These are phyloP conservation scores for Netelia inedita DNA, from an alignment of 2,888 invertebrate species.

Conservation along the genomic window DNA sequence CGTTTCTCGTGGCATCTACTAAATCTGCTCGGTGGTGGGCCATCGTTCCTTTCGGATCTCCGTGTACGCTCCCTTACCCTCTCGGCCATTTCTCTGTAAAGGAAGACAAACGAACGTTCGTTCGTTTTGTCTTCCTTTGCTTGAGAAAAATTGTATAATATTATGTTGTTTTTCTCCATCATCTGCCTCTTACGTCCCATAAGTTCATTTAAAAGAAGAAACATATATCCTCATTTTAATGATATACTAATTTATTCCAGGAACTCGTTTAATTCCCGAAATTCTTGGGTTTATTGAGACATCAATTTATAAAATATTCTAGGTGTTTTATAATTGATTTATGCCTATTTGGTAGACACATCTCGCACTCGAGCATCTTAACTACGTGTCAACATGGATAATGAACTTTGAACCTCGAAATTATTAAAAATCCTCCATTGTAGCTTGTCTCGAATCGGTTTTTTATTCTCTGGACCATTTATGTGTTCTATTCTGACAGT, in stretches of 20 bases:
- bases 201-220: background rate
- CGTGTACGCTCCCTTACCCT: slow-evolving; percentile 9
- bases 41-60: slow-evolving; percentile 52
- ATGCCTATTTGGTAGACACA: no score
- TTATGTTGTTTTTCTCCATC: slow-evolving; percentile 42
- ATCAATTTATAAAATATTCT: no score
- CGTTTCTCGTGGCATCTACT: slow-evolving; percentile 59
- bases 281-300: background rate
- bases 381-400: no score
- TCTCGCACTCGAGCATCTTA: no score
- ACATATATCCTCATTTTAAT: background rate
- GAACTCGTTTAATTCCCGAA: background rate
- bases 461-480: no score
- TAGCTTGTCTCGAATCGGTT: no score
- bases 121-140: slow-evolving; percentile 54
- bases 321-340: no score
- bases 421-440: no score
- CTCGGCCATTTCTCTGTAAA: slow-evolving; percentile 46
- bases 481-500: no score
- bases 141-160: slow-evolving; percentile 12
- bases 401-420: no score
- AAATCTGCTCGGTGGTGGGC: slow-evolving; percentile 65
- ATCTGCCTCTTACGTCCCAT: background rate
- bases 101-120: slow-evolving; percentile 46
- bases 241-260: background rate